A percentile compares a stretch with the other conserved stretches of the same genome.
phyloP scores from a whole-genome alignment of 2,888 invertebrate species.

The Atherix ibis region DNA sequence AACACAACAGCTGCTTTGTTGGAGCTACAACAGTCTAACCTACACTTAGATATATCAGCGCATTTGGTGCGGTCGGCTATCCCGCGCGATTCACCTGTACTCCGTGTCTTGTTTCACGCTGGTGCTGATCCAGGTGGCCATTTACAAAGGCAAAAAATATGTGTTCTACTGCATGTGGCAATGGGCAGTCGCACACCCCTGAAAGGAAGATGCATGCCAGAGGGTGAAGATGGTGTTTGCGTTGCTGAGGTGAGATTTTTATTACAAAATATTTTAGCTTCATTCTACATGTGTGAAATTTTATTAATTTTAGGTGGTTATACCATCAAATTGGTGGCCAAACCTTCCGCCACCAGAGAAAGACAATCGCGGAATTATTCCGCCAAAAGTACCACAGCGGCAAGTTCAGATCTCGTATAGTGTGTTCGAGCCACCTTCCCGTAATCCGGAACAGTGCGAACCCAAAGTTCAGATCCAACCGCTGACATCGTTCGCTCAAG shows the following conservation, averaged over 20 bases:
- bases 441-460: conserved; percentile 51
- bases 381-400: conserved; percentile 49
- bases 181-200: conserved; percentile 44
- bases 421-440: conserved; percentile 64
- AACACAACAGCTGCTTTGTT: conserved; percentile 41
- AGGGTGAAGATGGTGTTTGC: conserved; percentile 84
- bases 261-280: conserved; percentile 4
- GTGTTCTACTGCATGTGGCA: conserved; percentile 64
- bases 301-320: conserved; percentile 43
- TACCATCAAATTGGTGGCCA: conserved; percentile 88
- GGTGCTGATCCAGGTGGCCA: conserved; percentile 72
- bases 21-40: conserved; percentile 50
- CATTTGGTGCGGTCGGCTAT: conserved; percentile 80
- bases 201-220: conserved; percentile 84
- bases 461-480: conserved; percentile 59
- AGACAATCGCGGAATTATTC: conserved; percentile 38
- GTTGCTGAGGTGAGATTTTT: conserved; percentile 48
- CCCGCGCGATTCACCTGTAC: conserved; percentile 77
- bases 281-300: no score
- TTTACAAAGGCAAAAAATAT: conserved; percentile 61
- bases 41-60: conserved; percentile 79
- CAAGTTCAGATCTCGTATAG: conserved; percentile 73
- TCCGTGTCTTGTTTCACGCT: conserved; percentile 84
- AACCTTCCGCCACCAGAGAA: conserved; percentile 48
- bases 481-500: conserved; percentile 43